Base-by-base conservation (phyloP, 2,888 invertebrate species). In the Acholoe squamosa region DNA sequence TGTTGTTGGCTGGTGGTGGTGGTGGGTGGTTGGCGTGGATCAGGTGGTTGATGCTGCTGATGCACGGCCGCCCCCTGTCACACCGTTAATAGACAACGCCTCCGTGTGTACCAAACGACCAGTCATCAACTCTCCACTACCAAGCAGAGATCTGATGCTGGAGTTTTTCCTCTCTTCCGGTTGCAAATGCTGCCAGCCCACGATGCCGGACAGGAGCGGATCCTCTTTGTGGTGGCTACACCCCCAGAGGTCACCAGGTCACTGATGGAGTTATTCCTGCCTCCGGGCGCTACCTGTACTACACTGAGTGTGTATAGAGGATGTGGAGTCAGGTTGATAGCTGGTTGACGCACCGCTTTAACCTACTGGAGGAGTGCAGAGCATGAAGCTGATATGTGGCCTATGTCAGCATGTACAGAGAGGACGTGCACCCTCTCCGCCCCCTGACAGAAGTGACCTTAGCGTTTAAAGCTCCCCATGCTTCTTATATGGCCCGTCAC, bases 401-500 rank as follows among this genome's bases (percentile, higher is more conserved):
- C 43, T 43, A 43, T 43, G 43, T 43, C 43, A 43, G 43, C 43
- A 61, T 19, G 19, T 61, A 43, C 43, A 43, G 43, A 10, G 10
- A 10, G 43, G 43, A 43, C 28, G 71, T 71, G 33, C 84, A 12
- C 86, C 54, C 28, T 33, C 86, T 86, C 86, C 86, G 52, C 54
- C 54, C 54, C 86, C 56, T 12, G 33, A 54, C 25, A 51, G 14
- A 7, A 86, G 22, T 86, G 86, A 86, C 86, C 86, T 86, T 51
- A 86, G 31, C 52, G 28, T 86, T 86, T 86, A 86, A 86, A 86
- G 86, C 25, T 25, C 86, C 56, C 84, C 31, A 22, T 0, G 7
- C 7, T 33, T 25, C 86, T 86, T 86, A 86, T 86, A 86, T 86
- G 52, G 54, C 52, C 54, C 7, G 86, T 56, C 56, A 86, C 56